Percentiles rank a stretch among this genome's conserved stretches.
Conservation (phyloP, 2,888 invertebrate species). For the Ceramica pisi region DNA sequence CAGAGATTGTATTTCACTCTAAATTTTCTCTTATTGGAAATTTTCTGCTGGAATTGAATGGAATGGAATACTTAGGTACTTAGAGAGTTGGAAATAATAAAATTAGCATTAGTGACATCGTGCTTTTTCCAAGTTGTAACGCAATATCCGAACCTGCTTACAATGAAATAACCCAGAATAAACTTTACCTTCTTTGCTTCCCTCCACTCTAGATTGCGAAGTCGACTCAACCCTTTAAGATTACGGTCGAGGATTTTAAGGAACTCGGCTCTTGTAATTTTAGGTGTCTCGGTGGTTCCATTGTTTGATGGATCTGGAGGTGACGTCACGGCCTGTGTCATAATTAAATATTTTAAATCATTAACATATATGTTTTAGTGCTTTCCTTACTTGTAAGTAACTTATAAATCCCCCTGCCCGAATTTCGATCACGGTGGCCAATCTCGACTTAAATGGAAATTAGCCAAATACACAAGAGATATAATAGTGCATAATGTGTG, state of each 20-base stretch:
- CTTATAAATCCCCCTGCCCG: too few relatives aligned
- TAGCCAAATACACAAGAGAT: too few relatives aligned
- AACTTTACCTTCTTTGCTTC: constrained; percentile 85
- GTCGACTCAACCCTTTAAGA: constrained; percentile 85
- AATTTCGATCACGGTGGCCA: too few relatives aligned
- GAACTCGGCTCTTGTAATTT: constrained; percentile 85
- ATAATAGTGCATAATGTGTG: too few relatives aligned
- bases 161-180: background rate
- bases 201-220: constrained; percentile 87
- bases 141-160: background rate
- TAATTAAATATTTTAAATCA: constrained; percentile 13
- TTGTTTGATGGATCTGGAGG: constrained; percentile 73
- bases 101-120: background rate
- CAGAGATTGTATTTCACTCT: background rate
- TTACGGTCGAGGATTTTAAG: constrained; percentile 87
- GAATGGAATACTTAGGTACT: too few relatives aligned
- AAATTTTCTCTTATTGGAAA: background rate
- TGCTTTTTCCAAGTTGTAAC: background rate
- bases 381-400: background rate
- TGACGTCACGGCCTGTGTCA: constrained; percentile 71
- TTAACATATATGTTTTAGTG: background rate
- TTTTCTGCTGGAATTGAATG: background rate
- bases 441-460: too few relatives aligned
- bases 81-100: background rate
- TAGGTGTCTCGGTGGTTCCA: constrained; percentile 83